Base-by-base conservation (phyloP, 2,888 invertebrate species). In the Halocaridina rubra region DNA sequence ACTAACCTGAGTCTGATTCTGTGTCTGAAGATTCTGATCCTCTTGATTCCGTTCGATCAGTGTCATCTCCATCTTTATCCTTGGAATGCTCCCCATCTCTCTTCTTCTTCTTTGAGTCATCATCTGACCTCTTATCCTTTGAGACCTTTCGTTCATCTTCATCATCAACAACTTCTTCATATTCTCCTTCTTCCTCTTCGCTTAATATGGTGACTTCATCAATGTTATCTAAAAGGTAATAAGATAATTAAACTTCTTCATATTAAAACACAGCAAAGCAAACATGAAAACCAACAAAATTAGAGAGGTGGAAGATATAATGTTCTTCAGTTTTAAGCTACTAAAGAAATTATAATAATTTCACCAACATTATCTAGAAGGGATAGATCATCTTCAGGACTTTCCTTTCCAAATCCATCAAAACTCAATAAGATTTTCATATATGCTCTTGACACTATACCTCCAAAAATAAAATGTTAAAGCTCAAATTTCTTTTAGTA, bases 151-250 rank as follows among this genome's bases (percentile, higher is more conserved):
- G 39, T 30, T 69, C 67, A 30, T 46, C 67, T 19, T 32, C 27
- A 32, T 80, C 74, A 3, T 72, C 72, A 1, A 46, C 30, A 32
- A 29, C 72, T 33, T 87, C 79, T 78, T 87, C 81, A 32, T 87
- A 71, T 22, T 69, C 74, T 16, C 76, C 61, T 59, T 88, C 81
- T 22, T 75, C 82, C 32, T 88, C 87, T 19, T 82, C 87, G 22
- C 76, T 74, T 67, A 78, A 67, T 75, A 84, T 84, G 79, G 72
- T 87, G 77, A 78, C 88, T 64, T 85, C 85, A 32, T 81, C 81
- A 33, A 61, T 64, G n/a, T 53, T 76, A n/a, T 85, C 84, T 84
- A 46, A 10, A 16, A 27, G 29, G 29, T n/a, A n/a, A n/a, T n/a
- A n/a, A n/a, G n/a, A n/a, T n/a, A n/a, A n/a, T n/a, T n/a, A n/a